Evolutionary conservation across 2,797 vertebrate species (phyloP), one percentile per base, ranked within the genome.

Genomic region (Anguilla megastoma): DNA sequence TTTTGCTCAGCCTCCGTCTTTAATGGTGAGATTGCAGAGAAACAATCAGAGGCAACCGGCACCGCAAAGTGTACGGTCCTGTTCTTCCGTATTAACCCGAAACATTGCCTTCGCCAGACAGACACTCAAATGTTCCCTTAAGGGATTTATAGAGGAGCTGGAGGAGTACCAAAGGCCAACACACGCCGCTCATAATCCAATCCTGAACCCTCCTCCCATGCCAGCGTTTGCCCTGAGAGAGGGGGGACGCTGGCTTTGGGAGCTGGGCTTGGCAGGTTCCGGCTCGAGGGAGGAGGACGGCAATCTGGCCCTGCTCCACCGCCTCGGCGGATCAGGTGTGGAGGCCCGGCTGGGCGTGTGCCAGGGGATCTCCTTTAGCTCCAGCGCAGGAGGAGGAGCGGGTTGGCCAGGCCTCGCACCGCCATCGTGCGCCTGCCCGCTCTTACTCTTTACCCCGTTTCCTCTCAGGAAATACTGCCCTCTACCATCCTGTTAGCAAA

Each of bases 291-390:
- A 48, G 41, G 41, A 45, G 4, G 36, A 82, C 41, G 79, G 79
- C 18, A n/a, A 48, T n/a, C 21, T 86, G 85, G 85, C 66, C 4
- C 66, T 76, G n/a, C 27, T 74, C 69, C 66, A 86, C 48, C 10
- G 3, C 27, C 85, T 50, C 45, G 4, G 52, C 24, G 58, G 58
- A 85, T 63, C 56, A 45, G 58, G 58, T 85, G 56, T 30, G 63
- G 16, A 52, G 85, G 21, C 8, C 54, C 18, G 36, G 58, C 79
- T 82, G 79, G 69, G 66, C 4, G 60, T 60, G 74, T n/a, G 76
- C 86, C 54, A 74, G 74, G 83, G 83, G 54, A 58, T 84, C 83
- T 84, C 83, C 83, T 36, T 41, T 58, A 50, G 5, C 79, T 83
- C 54, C 48, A 84, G 79, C 54, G 16, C 45, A 63, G 36, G 5